Evolutionary conservation across 2,797 vertebrate genomes (phyloP).

Genomic region (Hydrolagus colliei): DNA sequence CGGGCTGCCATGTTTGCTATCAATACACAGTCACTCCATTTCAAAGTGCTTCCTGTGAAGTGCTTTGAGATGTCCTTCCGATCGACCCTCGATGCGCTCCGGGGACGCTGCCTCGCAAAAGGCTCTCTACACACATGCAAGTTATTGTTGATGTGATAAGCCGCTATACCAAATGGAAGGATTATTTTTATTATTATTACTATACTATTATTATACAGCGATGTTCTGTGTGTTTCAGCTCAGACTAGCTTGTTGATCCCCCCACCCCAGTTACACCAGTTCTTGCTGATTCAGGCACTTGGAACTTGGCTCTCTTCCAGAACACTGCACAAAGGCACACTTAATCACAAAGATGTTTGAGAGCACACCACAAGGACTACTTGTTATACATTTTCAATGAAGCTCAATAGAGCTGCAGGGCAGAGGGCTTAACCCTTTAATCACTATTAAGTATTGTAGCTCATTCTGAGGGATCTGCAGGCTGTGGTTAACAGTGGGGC

Average conservation of each 20-base stretch:
- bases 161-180: too few relatives aligned
- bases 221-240: neutral
- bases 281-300: slow-evolving; percentile 27
- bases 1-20: too few relatives aligned
- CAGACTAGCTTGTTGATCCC: neutral
- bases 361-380: slow-evolving; percentile 26
- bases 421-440: neutral
- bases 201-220: neutral
- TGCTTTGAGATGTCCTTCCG: too few relatives aligned
- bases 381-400: slow-evolving; percentile 22
- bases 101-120: too few relatives aligned
- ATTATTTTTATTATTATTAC: neutral
- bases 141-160: too few relatives aligned
- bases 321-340: slow-evolving; percentile 18
- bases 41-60: too few relatives aligned
- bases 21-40: too few relatives aligned
- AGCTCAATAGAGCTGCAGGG: neutral
- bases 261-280: neutral
- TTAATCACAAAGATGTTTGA: slow-evolving; percentile 29
- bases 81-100: too few relatives aligned
- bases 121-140: too few relatives aligned
- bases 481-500: neutral
- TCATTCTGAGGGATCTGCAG: neutral
- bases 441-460: neutral
- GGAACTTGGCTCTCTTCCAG: neutral